A percentile compares a stretch with the other conserved stretches of the same genome.
phyloP scores from a whole-genome alignment of 2,888 invertebrate genomes.

The Brenthis ino region DNA sequence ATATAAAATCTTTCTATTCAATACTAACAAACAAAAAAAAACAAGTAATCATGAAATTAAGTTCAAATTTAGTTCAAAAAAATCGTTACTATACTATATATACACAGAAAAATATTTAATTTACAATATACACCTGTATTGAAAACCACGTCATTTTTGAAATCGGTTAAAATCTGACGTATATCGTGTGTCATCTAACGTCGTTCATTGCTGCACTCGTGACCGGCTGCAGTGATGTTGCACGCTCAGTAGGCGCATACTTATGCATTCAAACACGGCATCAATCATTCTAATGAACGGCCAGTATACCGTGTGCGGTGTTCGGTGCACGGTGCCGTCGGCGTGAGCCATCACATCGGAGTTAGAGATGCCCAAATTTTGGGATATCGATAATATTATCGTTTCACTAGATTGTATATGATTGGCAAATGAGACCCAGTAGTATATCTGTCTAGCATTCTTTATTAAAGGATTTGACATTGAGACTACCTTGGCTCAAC shows the following conservation, averaged over 20 bases:
- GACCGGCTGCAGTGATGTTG: conserved; percentile 51
- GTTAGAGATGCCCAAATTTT: conserved; percentile 48
- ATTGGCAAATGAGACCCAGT: not conserved
- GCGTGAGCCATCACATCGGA: conserved; percentile 56
- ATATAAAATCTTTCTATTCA: too few species aligned
- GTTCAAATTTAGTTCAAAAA: too few species aligned
- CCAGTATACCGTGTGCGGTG: conserved; percentile 52
- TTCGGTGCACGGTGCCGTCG: conserved; percentile 47
- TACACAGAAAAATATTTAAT: too few species aligned
- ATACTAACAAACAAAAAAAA: too few species aligned
- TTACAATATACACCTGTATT: too few species aligned
- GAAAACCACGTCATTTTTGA: not conserved
- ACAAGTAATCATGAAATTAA: too few species aligned
- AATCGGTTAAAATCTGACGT: conserved; percentile 16
- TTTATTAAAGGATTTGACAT: too few species aligned
- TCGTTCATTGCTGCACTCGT: conserved; percentile 60
- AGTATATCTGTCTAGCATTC: too few species aligned
- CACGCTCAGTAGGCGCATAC: conserved; percentile 64
- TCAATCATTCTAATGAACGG: conserved; percentile 80
- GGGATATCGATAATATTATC: conserved; percentile 19
- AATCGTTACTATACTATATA: too few species aligned
- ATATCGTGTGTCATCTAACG: conserved; percentile 41
- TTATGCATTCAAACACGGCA: conserved; percentile 74
- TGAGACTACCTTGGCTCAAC: too few species aligned
- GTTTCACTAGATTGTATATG: conserved; percentile 1